These are phyloP conservation scores for Miniopterus natalensis DNA, from an alignment of 2,113 vertebrate genomes.

Conservation along the genomic window DNA sequence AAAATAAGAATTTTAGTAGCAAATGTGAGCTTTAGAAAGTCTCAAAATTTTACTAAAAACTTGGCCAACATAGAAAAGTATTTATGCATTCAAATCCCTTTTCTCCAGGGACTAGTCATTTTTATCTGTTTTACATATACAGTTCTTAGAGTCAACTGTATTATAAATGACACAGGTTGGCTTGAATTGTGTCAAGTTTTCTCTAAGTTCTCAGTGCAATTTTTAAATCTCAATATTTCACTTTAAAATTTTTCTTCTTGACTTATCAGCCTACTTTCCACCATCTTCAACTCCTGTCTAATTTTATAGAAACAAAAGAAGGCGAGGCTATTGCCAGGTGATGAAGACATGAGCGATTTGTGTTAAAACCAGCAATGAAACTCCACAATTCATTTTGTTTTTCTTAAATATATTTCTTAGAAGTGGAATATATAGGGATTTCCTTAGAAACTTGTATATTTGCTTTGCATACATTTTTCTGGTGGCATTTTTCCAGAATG, in stretches of 20 bases:
- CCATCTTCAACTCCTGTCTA: not conserved
- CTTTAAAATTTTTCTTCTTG: slow-evolving; percentile 19
- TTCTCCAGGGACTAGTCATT: slow-evolving; percentile 6
- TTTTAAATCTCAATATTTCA: slow-evolving; percentile 53
- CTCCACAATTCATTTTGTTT: slow-evolving; percentile 13
- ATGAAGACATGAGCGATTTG: not conserved
- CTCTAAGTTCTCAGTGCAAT: not conserved
- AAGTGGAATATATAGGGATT: not conserved
- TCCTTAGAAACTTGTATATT: slow-evolving; percentile 29
- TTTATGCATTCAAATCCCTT: slow-evolving; percentile 39
- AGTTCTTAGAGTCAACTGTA: slow-evolving; percentile 34
- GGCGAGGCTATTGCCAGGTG: not conserved
- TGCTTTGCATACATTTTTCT: slow-evolving; percentile 37
- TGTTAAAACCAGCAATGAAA: slow-evolving; percentile 46
- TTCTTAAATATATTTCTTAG: slow-evolving; percentile 27
- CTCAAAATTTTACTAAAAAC: slow-evolving; percentile 36
- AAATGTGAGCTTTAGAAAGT: slow-evolving; percentile 30
- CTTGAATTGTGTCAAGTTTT: slow-evolving; percentile 51
- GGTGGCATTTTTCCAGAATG: slow-evolving; percentile 3
- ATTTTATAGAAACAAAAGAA: slow-evolving; percentile 60
- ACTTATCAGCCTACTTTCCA: not conserved
- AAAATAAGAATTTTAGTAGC: slow-evolving; percentile 18
- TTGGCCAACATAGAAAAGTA: slow-evolving; percentile 35
- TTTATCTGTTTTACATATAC: slow-evolving; percentile 31
- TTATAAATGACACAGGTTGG: slow-evolving; percentile 38